phyloP scores from a whole-genome alignment of 2,797 vertebrate genomes.

The Pelodytes ibericus region DNA sequence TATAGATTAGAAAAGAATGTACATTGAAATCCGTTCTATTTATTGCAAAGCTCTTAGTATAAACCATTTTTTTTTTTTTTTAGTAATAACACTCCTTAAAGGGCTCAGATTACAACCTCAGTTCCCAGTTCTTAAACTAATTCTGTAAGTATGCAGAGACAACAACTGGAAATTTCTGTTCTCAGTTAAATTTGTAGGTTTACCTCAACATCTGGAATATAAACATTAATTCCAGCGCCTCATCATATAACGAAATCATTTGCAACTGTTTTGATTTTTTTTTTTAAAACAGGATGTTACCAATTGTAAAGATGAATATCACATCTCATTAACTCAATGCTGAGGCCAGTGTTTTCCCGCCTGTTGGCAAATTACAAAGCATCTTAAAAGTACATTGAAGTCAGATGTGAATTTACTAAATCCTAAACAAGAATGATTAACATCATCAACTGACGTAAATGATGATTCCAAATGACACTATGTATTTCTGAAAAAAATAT shows the following conservation, averaged over 20 bases:
- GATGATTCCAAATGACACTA: slow-evolving; percentile 50
- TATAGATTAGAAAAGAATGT: too few species aligned
- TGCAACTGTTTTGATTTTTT: slow-evolving; percentile 16
- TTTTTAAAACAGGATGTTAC: slow-evolving; percentile 23
- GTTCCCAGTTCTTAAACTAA: too few species aligned
- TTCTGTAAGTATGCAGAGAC: not conserved
- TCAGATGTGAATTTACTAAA: slow-evolving; percentile 72
- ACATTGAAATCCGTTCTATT: too few species aligned
- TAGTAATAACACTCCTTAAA: too few species aligned
- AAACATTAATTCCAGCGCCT: slow-evolving; percentile 2
- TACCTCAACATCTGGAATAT: slow-evolving; percentile 7
- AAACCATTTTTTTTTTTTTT: too few species aligned
- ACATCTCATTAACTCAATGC: slow-evolving; percentile 40
- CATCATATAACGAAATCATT: slow-evolving; percentile 4
- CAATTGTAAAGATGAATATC: slow-evolving; percentile 43
- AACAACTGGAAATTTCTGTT: not conserved
- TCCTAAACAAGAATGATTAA: slow-evolving; percentile 70
- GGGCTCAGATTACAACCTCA: too few species aligned
- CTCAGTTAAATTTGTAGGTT: not conserved
- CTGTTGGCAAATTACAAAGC: slow-evolving; percentile 37
- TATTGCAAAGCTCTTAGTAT: too few species aligned
- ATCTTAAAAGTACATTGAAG: slow-evolving; percentile 59
- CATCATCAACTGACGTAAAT: slow-evolving; percentile 66
- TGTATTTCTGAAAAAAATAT: slow-evolving; percentile 21
- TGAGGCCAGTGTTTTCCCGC: slow-evolving; percentile 8